phyloP scores from a whole-genome alignment of 2,113 vertebrate species.

The Stegostoma tigrinum region DNA sequence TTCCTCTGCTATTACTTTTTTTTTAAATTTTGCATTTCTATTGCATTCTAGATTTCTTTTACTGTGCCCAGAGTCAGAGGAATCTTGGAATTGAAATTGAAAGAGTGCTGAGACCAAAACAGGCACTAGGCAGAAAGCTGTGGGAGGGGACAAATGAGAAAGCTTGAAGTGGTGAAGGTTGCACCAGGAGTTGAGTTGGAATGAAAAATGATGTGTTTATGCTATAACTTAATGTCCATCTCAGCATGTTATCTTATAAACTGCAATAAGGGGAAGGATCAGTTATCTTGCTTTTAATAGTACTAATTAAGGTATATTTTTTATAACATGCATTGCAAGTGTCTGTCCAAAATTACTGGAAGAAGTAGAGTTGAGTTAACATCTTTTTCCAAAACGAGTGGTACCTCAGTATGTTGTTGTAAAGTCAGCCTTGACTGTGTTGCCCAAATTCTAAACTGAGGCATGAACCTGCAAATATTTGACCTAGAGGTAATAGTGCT shows the following conservation, averaged over 20 bases:
- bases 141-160: neutral
- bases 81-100: neutral
- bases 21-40: neutral
- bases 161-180: neutral
- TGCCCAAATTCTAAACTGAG: neutral
- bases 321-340: neutral
- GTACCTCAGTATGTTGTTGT: neutral
- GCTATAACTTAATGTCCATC: neutral
- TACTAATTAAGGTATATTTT: neutral
- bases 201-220: neutral
- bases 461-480: neutral
- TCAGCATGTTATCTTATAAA: neutral
- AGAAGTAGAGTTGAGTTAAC: neutral
- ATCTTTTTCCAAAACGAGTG: neutral
- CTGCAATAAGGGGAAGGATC: neutral
- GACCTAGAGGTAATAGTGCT: neutral
- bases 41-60: neutral
- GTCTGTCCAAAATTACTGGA: neutral
- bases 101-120: neutral
- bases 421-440: neutral
- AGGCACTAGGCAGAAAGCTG: neutral
- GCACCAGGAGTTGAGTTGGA: neutral
- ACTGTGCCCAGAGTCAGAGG: neutral
- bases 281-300: neutral
- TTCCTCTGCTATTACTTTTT: neutral